Evolutionary conservation across 2,797 vertebrate genomes (phyloP).

Genomic region (Rousettus madagascariensis): DNA sequence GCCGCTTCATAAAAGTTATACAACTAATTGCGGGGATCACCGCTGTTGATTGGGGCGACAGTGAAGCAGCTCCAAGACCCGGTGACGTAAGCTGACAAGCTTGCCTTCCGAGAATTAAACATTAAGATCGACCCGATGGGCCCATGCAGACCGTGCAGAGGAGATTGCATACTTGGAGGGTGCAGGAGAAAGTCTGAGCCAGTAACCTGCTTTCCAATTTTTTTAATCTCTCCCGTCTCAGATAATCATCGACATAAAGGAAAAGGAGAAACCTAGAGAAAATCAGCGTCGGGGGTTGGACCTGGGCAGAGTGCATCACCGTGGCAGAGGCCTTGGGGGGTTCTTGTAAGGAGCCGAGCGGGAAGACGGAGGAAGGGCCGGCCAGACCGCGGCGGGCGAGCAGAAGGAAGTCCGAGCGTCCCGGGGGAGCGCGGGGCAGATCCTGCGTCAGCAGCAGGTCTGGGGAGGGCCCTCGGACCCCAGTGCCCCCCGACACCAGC

Average conservation of each 20-base stretch:
- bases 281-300: neutral
- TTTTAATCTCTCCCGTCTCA: neutral
- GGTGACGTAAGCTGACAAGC: neutral
- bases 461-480: neutral
- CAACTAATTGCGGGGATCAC: neutral
- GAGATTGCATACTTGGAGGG: too few species aligned
- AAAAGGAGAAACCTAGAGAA: neutral
- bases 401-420: neutral
- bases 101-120: neutral
- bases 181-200: neutral
- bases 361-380: neutral
- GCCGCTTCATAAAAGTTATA: neutral
- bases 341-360: rapidly evolving
- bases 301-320: neutral
- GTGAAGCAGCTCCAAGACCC: rapidly evolving
- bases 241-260: neutral
- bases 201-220: neutral
- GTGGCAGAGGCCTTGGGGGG: neutral
- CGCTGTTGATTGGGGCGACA: rapidly evolving
- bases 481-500: neutral
- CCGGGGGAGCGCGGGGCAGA: rapidly evolving
- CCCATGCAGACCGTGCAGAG: neutral
- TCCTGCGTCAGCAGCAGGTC: neutral
- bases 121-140: too few species aligned
- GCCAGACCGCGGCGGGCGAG: rapidly evolving